Conservation (phyloP, 2,888 invertebrate genomes). For the Apoda limacodes region DNA sequence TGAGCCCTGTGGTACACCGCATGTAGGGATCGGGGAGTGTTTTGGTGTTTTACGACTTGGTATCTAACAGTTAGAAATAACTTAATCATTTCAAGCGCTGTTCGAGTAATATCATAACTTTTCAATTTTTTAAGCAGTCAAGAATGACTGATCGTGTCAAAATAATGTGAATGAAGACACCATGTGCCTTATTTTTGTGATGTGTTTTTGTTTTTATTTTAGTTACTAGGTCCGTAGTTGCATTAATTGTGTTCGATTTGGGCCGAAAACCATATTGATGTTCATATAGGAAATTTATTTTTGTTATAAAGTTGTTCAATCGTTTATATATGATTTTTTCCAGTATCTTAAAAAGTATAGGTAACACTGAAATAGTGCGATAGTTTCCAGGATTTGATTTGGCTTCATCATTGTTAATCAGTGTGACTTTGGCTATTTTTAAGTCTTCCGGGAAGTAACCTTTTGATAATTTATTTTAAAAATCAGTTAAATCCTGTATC, state of each 20-base stretch:
- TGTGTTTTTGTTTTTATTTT: slow-evolving; percentile 16
- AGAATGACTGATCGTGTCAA: too few relatives aligned
- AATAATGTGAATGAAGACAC: too few relatives aligned
- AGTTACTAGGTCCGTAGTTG: too few relatives aligned
- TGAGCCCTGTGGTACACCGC: too few relatives aligned
- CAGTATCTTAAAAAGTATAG: slow-evolving; percentile 9
- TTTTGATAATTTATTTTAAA: slow-evolving; percentile 9
- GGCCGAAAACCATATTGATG: slow-evolving; percentile 8
- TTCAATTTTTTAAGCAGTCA: too few relatives aligned
- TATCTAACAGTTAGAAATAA: too few relatives aligned
- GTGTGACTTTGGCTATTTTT: slow-evolving; percentile 9
- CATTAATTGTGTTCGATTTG: slow-evolving; percentile 13
- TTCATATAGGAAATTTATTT: slow-evolving; percentile 2
- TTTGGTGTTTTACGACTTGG: too few relatives aligned
- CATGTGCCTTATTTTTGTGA: slow-evolving; percentile 9
- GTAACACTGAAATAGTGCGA: slow-evolving; percentile 12
- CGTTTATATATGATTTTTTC: slow-evolving; percentile 7
- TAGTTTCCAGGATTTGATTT: slow-evolving; percentile 9
- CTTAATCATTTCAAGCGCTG: too few relatives aligned
- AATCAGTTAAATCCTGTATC: slow-evolving; percentile 3
- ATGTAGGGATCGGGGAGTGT: too few relatives aligned
- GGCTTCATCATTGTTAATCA: too few relatives aligned
- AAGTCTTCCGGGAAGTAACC: slow-evolving; percentile 10
- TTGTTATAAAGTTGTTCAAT: slow-evolving; percentile 2
- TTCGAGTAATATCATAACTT: too few relatives aligned